Percentiles rank a stretch among this genome's conserved stretches.
These are phyloP conservation scores for Epinephelus moara DNA, from an alignment of 2,113 vertebrate genomes.

Conservation along the genomic window DNA sequence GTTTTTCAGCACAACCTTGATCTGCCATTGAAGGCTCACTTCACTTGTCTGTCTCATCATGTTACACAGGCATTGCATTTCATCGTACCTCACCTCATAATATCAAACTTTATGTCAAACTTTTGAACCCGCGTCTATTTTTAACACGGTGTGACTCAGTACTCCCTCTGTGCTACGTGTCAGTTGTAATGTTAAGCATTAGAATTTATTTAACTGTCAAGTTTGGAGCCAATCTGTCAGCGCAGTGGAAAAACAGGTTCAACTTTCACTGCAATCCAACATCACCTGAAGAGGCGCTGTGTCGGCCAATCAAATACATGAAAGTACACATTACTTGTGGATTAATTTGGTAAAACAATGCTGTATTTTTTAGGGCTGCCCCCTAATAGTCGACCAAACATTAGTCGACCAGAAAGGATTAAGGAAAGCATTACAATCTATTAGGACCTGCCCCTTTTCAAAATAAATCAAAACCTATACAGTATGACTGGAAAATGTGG, in stretches of 20 bases:
- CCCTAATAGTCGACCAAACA: too few species aligned
- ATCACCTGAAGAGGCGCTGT: background rate
- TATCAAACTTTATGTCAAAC: constrained; percentile 28
- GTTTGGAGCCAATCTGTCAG: background rate
- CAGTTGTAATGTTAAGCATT: background rate
- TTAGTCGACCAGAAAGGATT: too few species aligned
- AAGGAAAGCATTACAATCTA: too few species aligned
- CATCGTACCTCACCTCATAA: constrained; percentile 13
- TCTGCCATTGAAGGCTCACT: constrained; percentile 51
- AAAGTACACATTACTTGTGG: background rate
- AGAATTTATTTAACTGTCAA: background rate
- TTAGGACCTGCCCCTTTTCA: too few species aligned
- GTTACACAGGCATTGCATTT: constrained; percentile 57
- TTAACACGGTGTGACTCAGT: constrained; percentile 2
- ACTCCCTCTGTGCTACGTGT: background rate
- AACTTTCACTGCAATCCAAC: background rate
- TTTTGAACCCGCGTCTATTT: constrained; percentile 18
- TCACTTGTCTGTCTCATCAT: constrained; percentile 49
- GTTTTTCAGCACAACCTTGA: constrained; percentile 51
- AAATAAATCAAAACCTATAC: too few species aligned
- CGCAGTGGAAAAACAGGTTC: background rate
- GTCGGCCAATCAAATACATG: background rate
- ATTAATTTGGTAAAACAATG: background rate
- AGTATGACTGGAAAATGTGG: too few species aligned
- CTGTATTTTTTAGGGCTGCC: too few species aligned